These are phyloP conservation scores for Drosophila crucigera DNA, from an alignment of 2,888 invertebrate genomes.

Conservation along the genomic window DNA sequence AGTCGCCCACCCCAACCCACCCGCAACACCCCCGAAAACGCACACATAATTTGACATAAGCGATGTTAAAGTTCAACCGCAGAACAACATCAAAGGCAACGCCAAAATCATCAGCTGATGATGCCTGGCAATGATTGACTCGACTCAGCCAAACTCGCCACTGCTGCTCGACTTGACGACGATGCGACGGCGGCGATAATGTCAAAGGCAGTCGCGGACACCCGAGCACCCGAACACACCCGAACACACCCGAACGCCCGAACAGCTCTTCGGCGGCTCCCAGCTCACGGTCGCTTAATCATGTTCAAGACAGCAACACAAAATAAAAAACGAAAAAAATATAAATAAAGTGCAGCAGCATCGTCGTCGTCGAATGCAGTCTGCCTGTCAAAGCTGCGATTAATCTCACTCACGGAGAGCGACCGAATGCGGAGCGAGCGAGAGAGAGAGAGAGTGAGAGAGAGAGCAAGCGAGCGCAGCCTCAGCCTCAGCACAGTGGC, in stretches of 20 bases:
- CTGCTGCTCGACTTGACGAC: conserved; percentile 21
- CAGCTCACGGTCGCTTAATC: conserved; percentile 60
- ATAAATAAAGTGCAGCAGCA: conserved; percentile 62
- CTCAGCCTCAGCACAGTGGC: conserved; percentile 29
- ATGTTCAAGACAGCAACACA: conserved; percentile 47
- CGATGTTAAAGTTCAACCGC: conserved; percentile 80
- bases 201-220: conserved; percentile 64
- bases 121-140: conserved; percentile 65
- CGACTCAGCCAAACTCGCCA: conserved; percentile 31
- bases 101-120: conserved; percentile 55
- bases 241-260: conserved; percentile 22
- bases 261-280: conserved; percentile 30
- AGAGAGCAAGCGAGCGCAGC: conserved; percentile 46
- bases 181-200: conserved; percentile 57
- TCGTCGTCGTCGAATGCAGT: conserved; percentile 62
- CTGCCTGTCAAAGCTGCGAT: conserved; percentile 81
- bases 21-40: conserved; percentile 64
- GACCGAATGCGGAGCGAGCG: conserved; percentile 20
- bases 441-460: background rate
- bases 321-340: conserved; percentile 27
- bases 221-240: conserved; percentile 10
- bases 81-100: conserved; percentile 62
- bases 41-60: conserved; percentile 83
- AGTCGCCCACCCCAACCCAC: background rate
- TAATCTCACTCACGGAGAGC: conserved; percentile 82